Conservation (phyloP, 2,888 invertebrate species). For the Leptopilina drosophilae region DNA sequence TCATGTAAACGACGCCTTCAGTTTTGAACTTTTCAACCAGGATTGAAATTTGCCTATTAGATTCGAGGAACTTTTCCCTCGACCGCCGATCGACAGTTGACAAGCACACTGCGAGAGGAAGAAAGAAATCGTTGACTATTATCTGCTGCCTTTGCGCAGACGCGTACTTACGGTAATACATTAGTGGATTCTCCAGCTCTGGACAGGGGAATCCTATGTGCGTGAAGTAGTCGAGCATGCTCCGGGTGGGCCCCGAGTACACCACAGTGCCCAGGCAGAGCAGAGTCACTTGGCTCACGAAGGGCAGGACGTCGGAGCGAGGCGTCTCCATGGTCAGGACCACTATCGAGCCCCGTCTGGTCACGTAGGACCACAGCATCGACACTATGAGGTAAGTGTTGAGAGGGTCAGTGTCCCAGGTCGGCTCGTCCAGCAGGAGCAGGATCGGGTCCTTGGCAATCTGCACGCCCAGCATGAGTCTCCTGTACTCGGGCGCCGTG, state of each 20-base stretch:
- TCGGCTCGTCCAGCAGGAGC: constrained; percentile 94
- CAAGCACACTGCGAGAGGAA: constrained; percentile 81
- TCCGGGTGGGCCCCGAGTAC: constrained; percentile 93
- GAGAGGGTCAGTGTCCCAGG: constrained; percentile 95
- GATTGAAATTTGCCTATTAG: constrained; percentile 94
- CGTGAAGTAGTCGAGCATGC: constrained; percentile 96
- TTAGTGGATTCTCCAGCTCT: constrained; percentile 96
- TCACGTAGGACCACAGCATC: constrained; percentile 92
- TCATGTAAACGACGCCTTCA: constrained; percentile 88
- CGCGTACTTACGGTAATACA: constrained; percentile 95
- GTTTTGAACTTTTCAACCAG: constrained; percentile 94
- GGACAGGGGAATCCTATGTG: constrained; percentile 98
- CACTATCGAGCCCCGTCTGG: constrained; percentile 93
- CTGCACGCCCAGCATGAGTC: constrained; percentile 94
- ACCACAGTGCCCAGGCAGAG: constrained; percentile 94
- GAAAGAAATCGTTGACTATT: not conserved
- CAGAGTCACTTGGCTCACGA: constrained; percentile 93
- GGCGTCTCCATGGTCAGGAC: constrained; percentile 96
- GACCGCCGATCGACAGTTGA: constrained; percentile 89
- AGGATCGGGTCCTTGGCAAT: constrained; percentile 95
- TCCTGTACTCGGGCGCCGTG: constrained; percentile 91
- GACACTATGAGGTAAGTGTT: constrained; percentile 97
- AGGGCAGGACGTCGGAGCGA: constrained; percentile 95
- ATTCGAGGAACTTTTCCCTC: constrained; percentile 93
- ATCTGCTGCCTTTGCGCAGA: no score